Conservation (phyloP, 2,888 invertebrate genomes). For the Ommatoiulus sabulosus region DNA sequence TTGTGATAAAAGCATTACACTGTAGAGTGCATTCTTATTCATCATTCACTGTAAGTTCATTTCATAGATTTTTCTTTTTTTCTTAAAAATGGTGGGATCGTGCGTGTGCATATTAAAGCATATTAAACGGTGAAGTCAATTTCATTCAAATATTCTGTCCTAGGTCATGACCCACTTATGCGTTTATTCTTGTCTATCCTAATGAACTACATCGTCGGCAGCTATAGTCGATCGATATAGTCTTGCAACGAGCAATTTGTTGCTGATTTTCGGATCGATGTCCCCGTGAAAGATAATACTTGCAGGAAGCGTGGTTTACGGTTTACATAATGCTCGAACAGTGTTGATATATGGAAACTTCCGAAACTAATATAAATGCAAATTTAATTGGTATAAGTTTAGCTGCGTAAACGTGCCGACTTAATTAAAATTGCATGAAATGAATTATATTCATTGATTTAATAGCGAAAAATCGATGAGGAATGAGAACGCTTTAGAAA, state of each 20-base stretch:
- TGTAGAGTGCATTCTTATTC: too few species aligned
- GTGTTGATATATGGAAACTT: too few species aligned
- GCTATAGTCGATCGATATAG: conserved; percentile 34
- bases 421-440: background rate
- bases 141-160: conserved; percentile 1
- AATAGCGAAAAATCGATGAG: background rate
- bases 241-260: background rate
- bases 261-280: conserved; percentile 14
- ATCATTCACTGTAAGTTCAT: too few species aligned
- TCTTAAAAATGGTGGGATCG: background rate
- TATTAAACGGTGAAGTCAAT: too few species aligned
- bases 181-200: conserved; percentile 11
- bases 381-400: too few species aligned
- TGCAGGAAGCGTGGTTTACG: too few species aligned
- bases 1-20: too few species aligned
- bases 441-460: background rate
- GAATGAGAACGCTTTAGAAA: conserved; percentile 6
- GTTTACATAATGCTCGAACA: too few species aligned
- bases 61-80: background rate
- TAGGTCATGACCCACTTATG: conserved; percentile 3
- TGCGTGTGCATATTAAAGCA: background rate
- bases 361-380: too few species aligned
- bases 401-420: too few species aligned
- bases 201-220: background rate
- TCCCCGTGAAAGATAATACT: too few species aligned